A percentile compares a stretch with the other conserved stretches of the same genome.
These are phyloP conservation scores for Drosophila simulans DNA, from an alignment of 1,140 invertebrate genomes.

Conservation along the genomic window DNA sequence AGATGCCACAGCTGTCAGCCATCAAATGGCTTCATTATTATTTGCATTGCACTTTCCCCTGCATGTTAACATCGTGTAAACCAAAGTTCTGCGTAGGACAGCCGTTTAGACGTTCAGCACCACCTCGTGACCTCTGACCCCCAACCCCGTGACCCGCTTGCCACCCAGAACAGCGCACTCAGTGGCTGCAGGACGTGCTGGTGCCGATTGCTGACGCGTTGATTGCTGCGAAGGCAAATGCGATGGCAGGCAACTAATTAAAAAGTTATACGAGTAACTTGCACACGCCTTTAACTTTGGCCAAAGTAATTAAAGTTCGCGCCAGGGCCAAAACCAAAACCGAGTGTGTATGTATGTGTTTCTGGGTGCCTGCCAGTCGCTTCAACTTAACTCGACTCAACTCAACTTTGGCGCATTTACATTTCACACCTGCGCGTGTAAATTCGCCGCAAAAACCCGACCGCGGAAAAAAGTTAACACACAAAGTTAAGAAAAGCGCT, in stretches of 20 bases:
- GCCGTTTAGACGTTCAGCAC: constrained; percentile 22
- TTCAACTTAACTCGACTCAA: constrained; percentile 12
- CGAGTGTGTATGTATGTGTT: constrained; percentile 23
- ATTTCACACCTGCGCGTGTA: constrained; percentile 73
- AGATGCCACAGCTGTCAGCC: constrained; percentile 29
- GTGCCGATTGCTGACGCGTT: constrained; percentile 49
- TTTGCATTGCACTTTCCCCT: constrained; percentile 61
- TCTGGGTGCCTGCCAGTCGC: constrained; percentile 14
- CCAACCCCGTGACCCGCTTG: not conserved
- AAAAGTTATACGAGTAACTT: constrained; percentile 74
- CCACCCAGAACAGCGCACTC: not conserved
- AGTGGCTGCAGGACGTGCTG: constrained; percentile 9
- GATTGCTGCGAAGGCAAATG: constrained; percentile 74
- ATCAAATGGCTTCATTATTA: constrained; percentile 47
- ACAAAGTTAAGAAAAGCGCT: constrained; percentile 61
- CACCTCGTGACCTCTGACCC: not conserved
- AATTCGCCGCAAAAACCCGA: constrained; percentile 47
- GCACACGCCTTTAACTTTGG: constrained; percentile 78
- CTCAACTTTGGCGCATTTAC: constrained; percentile 70
- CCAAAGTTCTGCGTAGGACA: constrained; percentile 33
- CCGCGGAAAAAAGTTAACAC: constrained; percentile 68
- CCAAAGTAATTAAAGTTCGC: constrained; percentile 81
- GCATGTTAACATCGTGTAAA: constrained; percentile 75
- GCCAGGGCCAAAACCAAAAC: constrained; percentile 13
- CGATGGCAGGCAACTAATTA: constrained; percentile 74